phyloP scores from a whole-genome alignment of 2,113 vertebrate species.

The Pitta sordida region DNA sequence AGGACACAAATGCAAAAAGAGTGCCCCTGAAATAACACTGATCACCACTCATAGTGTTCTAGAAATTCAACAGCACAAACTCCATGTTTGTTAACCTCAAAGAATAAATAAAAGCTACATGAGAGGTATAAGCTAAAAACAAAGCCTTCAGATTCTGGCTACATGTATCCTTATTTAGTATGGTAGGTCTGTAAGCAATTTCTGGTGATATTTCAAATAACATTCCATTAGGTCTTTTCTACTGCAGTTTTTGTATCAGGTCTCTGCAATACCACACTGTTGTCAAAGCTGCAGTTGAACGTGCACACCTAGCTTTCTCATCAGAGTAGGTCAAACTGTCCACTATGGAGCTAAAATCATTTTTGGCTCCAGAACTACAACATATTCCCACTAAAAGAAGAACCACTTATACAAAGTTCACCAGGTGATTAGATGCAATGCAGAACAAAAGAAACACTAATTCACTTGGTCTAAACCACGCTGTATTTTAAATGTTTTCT shows the following conservation, averaged over 20 bases:
- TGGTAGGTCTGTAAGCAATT: background rate
- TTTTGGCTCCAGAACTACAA: background rate
- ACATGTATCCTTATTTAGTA: background rate
- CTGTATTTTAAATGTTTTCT: background rate
- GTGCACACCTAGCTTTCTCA: background rate
- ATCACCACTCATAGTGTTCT: background rate
- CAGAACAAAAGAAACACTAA: background rate
- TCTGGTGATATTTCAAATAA: background rate
- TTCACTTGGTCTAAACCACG: background rate
- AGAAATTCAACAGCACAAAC: background rate
- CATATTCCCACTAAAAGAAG: background rate
- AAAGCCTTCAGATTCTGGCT: background rate
- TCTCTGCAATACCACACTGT: background rate
- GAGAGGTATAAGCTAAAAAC: background rate
- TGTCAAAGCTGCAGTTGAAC: background rate
- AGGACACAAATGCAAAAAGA: background rate
- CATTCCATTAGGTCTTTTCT: background rate
- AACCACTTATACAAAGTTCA: background rate
- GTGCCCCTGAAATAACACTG: background rate
- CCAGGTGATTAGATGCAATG: fast-evolving
- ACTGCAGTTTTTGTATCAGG: background rate
- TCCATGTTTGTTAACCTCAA: background rate
- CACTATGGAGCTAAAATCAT: background rate
- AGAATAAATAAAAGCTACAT: background rate
- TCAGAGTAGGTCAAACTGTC: background rate